Base-by-base conservation (phyloP, 2,888 invertebrate species). In the Chrysolina oricalcia region DNA sequence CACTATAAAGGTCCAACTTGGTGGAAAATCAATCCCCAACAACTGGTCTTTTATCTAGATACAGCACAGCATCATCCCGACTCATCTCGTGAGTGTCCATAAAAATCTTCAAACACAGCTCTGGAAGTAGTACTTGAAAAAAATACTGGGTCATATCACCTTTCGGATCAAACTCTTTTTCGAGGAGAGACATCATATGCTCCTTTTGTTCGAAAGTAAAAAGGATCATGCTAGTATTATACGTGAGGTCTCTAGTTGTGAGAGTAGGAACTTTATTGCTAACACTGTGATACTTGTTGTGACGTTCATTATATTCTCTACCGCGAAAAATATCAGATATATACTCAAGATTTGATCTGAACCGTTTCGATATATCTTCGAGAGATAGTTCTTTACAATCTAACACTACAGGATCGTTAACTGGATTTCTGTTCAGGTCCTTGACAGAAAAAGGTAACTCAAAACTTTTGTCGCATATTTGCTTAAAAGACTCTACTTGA, bases 121-220 rank as follows among this genome's bases (percentile, higher is more conserved):
- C 86, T 0, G 87, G 87, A 70, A 87, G 74, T 70, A 87, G 75
- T 6, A 87, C 87, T 80, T 86, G 82, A 77, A 86, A 86, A 71
- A 85, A 86, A 81, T 87, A 87, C 43, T 81, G 78, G 21, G 80
- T 82, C 48, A 75, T 75, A n/a, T 73, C 79, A 77, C 78, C 81
- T 17, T 77, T 76, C 17, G 78, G 75, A 73, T 84, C 85, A 77
- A 86, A 87, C 40, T 81, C 65, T 5, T 82, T 59, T 21, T 78
- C 77, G 66, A 87, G 80, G 19, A 84, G 74, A 40, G 74, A 63
- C 2, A 85, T 70, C 72, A 87, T 78, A 43, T 78, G 64, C 48
- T 85, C 78, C 50, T 83, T 83, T 68, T 87, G 87, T 6, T 86
- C 84, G 48, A 80, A 73, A 19, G 79, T 84, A 74, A 87, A 88